Evolutionary conservation across 2,113 vertebrate species (phyloP).

Genomic region (Clarias gariepinus): DNA sequence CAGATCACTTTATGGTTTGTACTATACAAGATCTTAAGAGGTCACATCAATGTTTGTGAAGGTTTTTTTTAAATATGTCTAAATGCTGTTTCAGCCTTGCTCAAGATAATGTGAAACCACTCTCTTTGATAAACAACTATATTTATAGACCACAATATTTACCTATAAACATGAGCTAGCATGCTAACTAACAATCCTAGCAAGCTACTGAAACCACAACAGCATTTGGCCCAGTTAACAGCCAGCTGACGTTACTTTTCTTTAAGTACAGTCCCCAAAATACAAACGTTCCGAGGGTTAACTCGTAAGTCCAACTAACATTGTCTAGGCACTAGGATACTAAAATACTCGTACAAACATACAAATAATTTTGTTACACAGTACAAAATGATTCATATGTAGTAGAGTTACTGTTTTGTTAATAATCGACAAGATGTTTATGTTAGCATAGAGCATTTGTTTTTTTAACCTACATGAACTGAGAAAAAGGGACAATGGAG

Average conservation of each 20-base stretch:
- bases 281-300: too few relatives aligned
- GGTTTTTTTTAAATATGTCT: neutral
- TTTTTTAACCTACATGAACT: neutral
- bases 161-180: neutral
- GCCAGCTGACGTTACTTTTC: neutral
- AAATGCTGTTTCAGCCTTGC: neutral
- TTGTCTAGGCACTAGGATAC: too few relatives aligned
- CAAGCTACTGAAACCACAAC: neutral
- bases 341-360: too few relatives aligned
- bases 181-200: neutral
- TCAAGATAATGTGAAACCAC: neutral
- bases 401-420: too few relatives aligned
- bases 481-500: constrained; percentile 1
- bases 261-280: too few relatives aligned
- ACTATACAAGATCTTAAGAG: neutral
- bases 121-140: neutral
- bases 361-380: too few relatives aligned
- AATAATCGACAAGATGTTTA: too few relatives aligned
- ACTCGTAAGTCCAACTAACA: neutral
- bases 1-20: neutral
- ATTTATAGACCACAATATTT: neutral
- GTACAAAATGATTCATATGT: too few relatives aligned
- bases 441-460: too few relatives aligned
- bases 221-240: neutral
- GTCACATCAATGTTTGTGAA: too few relatives aligned